Conservation (phyloP, 2,113 vertebrate species). For the Austrofundulus limnaeus region DNA sequence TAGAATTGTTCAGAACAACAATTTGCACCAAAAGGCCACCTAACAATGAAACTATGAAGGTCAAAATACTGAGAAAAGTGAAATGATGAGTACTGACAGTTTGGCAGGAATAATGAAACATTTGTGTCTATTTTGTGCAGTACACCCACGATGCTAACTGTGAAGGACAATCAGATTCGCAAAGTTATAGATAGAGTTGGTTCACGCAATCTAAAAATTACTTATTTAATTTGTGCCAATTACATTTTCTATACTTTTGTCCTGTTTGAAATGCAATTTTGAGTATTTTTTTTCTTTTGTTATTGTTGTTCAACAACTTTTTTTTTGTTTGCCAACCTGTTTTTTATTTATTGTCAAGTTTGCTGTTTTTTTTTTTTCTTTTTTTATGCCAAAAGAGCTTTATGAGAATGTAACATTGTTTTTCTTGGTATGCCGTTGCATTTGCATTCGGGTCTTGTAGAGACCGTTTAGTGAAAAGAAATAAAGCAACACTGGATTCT, state of each 20-base stretch:
- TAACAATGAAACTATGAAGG: conserved; percentile 54
- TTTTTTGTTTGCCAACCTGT: conserved; percentile 69
- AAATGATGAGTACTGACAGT: conserved; percentile 51
- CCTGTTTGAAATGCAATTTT: conserved; percentile 78
- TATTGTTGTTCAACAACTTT: conserved; percentile 61
- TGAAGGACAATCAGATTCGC: conserved; percentile 83
- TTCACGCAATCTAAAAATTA: conserved; percentile 69
- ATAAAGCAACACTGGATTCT: conserved; percentile 79
- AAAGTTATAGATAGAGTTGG: conserved; percentile 71
- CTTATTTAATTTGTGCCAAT: conserved; percentile 81
- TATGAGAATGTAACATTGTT: conserved; percentile 78
- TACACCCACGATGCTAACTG: conserved; percentile 70
- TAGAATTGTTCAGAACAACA: conserved; percentile 56
- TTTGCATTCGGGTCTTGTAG: conserved; percentile 74
- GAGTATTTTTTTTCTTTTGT: conserved; percentile 55
- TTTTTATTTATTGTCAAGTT: conserved; percentile 79
- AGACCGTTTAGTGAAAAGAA: conserved; percentile 72
- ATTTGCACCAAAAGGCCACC: conserved; percentile 47
- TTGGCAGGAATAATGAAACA: conserved; percentile 54
- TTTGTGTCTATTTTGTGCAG: conserved; percentile 69
- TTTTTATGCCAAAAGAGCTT: conserved; percentile 75
- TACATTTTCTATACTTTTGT: conserved; percentile 64
- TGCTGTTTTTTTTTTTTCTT: conserved; percentile 64
- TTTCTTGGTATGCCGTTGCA: conserved; percentile 70
- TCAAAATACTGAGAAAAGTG: conserved; percentile 65